phyloP scores from a whole-genome alignment of 1,140 invertebrate species.

The Pseudomyrmex flavicornis region DNA sequence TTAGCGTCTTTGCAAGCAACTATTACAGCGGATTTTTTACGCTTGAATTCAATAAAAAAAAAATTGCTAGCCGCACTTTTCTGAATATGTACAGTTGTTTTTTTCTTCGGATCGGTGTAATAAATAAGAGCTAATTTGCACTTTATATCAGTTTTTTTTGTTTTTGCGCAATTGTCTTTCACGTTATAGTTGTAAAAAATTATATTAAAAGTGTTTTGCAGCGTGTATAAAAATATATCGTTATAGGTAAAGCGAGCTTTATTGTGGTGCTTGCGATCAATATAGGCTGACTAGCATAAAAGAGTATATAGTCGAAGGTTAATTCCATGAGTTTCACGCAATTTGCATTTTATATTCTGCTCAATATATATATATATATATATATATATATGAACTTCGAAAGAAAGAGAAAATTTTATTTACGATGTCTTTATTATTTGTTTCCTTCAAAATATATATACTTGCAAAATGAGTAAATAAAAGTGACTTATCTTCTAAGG shows the following conservation, averaged over 20 bases:
- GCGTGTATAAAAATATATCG: constrained; percentile 46
- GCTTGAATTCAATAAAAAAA: neutral
- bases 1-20: neutral
- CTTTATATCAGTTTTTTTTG: neutral
- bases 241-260: constrained; percentile 26
- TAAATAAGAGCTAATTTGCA: constrained; percentile 5
- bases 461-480: neutral
- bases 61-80: neutral
- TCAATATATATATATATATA: neutral
- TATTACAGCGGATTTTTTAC: too few species aligned
- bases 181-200: constrained; percentile 19
- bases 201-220: constrained; percentile 10
- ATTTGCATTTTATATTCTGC: constrained; percentile 19
- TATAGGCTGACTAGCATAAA: constrained; percentile 32
- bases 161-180: too few species aligned
- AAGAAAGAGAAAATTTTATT: too few species aligned
- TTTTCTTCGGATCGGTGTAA: neutral
- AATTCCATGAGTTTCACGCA: constrained; percentile 44
- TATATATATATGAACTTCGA: too few species aligned
- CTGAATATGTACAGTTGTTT: neutral
- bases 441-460: too few species aligned
- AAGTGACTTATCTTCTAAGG: constrained; percentile 8
- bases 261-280: constrained; percentile 31
- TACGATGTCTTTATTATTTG: neutral
- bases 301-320: constrained; percentile 47